phyloP scores from a whole-genome alignment of 2,888 invertebrate species.

The Polydrusus tereticollis region DNA sequence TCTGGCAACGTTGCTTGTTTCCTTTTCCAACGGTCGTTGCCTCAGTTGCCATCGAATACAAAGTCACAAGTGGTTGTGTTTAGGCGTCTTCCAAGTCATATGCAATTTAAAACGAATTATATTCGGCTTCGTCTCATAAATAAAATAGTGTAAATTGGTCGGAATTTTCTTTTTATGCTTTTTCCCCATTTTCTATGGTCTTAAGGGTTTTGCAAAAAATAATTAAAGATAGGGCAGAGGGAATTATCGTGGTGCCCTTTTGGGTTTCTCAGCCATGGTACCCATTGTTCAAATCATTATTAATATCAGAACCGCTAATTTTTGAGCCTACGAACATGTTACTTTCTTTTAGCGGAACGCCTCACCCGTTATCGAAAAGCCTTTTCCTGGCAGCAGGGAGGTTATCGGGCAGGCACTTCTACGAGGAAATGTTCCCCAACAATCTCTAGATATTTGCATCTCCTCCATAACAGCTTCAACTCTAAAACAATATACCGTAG shows the following conservation, averaged over 20 bases:
- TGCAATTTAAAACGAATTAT: no score
- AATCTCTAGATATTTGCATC: slow-evolving; percentile 39
- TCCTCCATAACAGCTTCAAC: slow-evolving; percentile 52
- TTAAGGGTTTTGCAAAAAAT: slow-evolving; percentile 56
- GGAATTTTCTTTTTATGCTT: slow-evolving; percentile 18
- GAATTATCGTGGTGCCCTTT: slow-evolving; percentile 41
- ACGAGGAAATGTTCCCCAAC: background rate
- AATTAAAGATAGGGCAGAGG: slow-evolving; percentile 34
- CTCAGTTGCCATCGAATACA: no score
- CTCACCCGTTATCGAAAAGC: background rate
- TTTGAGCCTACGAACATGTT: background rate
- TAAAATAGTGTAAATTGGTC: slow-evolving; percentile 46
- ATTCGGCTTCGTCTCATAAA: no score
- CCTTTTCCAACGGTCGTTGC: no score
- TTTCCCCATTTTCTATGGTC: background rate
- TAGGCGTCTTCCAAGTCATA: no score
- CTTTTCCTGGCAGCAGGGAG: background rate
- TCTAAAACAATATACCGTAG: slow-evolving; percentile 19
- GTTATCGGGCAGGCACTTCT: background rate
- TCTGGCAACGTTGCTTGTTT: no score
- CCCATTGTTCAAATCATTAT: no score
- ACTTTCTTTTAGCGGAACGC: background rate
- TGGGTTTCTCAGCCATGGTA: slow-evolving; percentile 37
- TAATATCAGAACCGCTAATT: background rate
- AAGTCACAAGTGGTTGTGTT: no score